Conservation (phyloP, 2,113 vertebrate genomes). For the Hydropotes inermis region DNA sequence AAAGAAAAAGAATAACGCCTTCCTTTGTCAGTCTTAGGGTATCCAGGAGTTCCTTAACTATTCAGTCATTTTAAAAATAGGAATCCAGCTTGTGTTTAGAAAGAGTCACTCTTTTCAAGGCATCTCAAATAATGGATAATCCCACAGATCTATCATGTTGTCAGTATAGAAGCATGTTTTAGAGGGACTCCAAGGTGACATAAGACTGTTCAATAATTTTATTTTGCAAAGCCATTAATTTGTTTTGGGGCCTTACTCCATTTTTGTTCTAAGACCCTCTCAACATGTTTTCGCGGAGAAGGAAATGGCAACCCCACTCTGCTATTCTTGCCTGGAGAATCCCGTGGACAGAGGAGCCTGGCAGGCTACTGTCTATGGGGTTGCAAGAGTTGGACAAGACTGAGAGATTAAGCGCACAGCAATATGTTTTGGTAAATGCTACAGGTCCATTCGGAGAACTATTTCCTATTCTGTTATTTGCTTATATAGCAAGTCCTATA, state of each 20-base stretch:
- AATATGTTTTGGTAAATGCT: background rate
- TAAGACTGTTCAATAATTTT: background rate
- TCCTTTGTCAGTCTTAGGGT: background rate
- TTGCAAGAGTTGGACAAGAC: background rate
- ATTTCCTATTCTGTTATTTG: background rate
- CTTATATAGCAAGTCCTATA: background rate
- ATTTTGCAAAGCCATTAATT: background rate
- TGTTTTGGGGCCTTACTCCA: background rate
- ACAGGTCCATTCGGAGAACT: background rate
- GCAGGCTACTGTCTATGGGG: background rate
- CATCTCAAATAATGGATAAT: background rate
- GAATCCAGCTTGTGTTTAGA: background rate
- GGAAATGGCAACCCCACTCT: background rate
- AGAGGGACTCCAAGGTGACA: background rate
- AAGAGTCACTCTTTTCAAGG: background rate
- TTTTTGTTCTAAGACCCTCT: constrained; percentile 3
- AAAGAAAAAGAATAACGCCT: background rate
- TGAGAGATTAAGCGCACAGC: rapidly evolving
- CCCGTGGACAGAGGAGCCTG: background rate
- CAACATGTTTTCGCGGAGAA: background rate
- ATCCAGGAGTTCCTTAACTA: background rate
- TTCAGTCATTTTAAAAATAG: background rate
- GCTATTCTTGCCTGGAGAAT: background rate
- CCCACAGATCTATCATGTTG: background rate
- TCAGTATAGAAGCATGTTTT: background rate